A percentile compares a stretch with the other conserved stretches of the same genome.
Evolutionary conservation across 2,888 invertebrate genomes (phyloP).

Genomic region (Thymelicus acteon): DNA sequence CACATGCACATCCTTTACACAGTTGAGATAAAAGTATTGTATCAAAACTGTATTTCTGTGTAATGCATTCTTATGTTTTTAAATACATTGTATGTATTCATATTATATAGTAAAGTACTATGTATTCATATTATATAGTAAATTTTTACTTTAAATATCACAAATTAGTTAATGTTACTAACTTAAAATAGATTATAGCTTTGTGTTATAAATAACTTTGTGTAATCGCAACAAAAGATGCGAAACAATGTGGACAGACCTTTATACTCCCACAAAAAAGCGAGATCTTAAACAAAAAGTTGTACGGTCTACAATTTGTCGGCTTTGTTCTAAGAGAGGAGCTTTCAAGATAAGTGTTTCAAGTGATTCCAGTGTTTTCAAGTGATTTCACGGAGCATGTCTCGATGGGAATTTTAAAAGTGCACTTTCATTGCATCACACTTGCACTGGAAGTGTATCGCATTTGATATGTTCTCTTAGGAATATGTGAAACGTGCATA

Average conservation of each 20-base stretch:
- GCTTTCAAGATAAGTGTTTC: conserved; percentile 32
- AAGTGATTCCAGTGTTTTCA: conserved; percentile 17
- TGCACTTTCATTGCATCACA: conserved; percentile 14
- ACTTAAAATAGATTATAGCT: no score
- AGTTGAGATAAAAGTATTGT: no score
- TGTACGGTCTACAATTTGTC: conserved; percentile 19
- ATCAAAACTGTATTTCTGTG: no score
- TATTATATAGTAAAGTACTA: no score
- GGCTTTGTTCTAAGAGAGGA: conserved; percentile 21
- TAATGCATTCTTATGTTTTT: no score
- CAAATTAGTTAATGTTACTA: no score
- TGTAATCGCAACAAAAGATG: background rate
- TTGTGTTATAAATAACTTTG: background rate
- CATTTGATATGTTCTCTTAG: background rate
- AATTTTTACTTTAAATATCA: no score
- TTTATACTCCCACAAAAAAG: background rate
- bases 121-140: no score
- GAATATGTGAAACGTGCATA: no score
- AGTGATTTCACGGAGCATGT: conserved; percentile 20
- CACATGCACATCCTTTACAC: no score
- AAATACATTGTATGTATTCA: no score
- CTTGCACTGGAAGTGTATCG: background rate
- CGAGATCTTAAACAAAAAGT: conserved; percentile 19
- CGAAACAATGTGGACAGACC: conserved; percentile 1
- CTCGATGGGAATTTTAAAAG: conserved; percentile 20